Percentiles rank a stretch among this genome's conserved stretches.
phyloP scores from a whole-genome alignment of 2,113 vertebrate species.

The Choloepus hoffmanni region DNA sequence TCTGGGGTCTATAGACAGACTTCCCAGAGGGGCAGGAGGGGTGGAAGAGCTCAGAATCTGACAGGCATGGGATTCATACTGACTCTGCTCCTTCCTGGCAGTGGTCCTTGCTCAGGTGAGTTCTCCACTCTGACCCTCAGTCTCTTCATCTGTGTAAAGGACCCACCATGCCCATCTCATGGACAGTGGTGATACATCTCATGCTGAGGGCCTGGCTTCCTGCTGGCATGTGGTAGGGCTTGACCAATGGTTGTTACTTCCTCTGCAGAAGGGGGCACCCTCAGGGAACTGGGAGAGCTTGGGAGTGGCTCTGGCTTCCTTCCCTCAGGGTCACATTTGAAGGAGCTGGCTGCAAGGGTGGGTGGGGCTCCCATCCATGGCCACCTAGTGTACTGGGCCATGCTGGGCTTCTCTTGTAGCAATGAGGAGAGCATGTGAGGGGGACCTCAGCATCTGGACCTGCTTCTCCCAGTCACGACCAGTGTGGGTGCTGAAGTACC shows the following conservation, averaged over 20 bases:
- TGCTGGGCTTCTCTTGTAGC: neutral
- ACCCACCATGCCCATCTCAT: rapidly evolving
- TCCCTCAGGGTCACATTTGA: neutral
- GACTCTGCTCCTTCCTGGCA: too few species aligned
- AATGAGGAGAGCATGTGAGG: neutral
- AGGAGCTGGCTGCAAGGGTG: neutral
- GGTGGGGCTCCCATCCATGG: neutral
- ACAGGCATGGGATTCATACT: neutral
- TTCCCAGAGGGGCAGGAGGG: neutral
- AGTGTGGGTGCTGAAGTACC: neutral
- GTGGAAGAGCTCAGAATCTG: neutral
- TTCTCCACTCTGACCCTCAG: neutral
- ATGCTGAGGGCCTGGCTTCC: neutral
- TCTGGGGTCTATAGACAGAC: too few species aligned
- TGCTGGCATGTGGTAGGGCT: rapidly evolving
- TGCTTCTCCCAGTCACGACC: neutral
- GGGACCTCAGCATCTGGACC: slow-evolving; percentile 44
- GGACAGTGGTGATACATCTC: rapidly evolving
- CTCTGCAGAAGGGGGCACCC: neutral
- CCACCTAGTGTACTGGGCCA: neutral
- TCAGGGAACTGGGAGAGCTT: neutral
- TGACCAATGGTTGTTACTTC: rapidly evolving
- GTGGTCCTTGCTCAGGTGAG: neutral
- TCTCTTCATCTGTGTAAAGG: neutral
- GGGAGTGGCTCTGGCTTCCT: neutral